phyloP scores from a whole-genome alignment of 2,113 vertebrate species.

The Nipponia nippon region DNA sequence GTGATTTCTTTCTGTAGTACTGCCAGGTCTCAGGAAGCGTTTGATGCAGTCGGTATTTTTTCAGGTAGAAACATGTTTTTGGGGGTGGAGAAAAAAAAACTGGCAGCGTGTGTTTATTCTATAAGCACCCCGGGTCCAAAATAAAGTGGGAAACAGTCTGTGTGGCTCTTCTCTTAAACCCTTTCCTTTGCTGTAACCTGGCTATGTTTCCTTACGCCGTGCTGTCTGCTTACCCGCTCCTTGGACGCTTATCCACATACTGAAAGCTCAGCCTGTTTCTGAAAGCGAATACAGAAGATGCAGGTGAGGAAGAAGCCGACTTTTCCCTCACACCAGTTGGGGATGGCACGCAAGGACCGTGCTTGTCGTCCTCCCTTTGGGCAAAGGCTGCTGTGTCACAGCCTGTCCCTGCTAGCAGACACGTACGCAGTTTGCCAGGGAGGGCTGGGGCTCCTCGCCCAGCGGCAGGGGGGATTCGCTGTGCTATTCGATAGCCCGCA shows the following conservation, averaged over 20 bases:
- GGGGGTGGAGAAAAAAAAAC: not conserved
- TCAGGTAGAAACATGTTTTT: not conserved
- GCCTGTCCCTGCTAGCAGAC: not conserved
- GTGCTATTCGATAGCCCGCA: not conserved
- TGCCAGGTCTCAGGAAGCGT: not conserved
- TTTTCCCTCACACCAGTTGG: not conserved
- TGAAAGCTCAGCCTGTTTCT: not conserved
- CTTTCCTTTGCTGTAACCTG: not conserved
- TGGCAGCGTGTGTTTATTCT: not conserved
- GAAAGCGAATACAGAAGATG: not conserved
- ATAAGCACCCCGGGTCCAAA: not conserved
- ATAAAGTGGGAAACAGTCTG: not conserved
- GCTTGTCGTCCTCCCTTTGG: not conserved
- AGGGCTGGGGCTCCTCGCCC: not conserved
- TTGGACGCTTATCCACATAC: rapidly evolving
- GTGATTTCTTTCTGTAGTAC: not conserved
- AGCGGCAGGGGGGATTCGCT: not conserved
- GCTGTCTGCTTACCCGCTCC: not conserved
- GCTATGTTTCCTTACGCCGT: not conserved
- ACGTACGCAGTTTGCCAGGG: not conserved
- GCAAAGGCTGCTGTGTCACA: not conserved
- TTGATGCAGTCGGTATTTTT: not conserved
- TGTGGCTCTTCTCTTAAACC: not conserved
- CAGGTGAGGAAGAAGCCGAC: not conserved
- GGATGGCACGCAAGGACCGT: not conserved